Evolutionary conservation across 1,140 invertebrate species (phyloP).

Genomic region (Magallana gigas): DNA sequence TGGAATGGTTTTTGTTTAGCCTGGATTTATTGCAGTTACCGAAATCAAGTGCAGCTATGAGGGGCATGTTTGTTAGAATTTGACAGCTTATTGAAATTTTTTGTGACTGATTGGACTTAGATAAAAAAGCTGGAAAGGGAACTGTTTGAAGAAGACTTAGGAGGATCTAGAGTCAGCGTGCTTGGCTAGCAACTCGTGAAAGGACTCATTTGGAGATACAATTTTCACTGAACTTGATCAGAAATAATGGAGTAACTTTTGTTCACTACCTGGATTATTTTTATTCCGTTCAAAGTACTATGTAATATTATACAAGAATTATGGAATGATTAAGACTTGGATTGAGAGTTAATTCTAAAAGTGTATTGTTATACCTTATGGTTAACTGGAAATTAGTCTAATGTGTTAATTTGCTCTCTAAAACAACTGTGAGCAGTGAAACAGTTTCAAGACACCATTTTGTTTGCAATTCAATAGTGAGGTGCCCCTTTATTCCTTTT

Average conservation of each 20-base stretch:
- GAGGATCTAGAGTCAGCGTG: neutral
- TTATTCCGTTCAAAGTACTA: neutral
- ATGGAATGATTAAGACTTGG: neutral
- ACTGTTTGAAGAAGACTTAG: slow-evolving; percentile 9
- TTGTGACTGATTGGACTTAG: neutral
- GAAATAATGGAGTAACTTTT: neutral
- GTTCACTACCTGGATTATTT: neutral
- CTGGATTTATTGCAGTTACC: neutral
- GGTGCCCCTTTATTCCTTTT: neutral
- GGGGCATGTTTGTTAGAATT: neutral
- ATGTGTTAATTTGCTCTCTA: neutral
- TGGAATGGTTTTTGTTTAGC: neutral
- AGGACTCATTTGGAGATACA: neutral
- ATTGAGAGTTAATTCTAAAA: neutral
- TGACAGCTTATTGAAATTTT: slow-evolving; percentile 5
- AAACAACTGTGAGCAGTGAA: no score
- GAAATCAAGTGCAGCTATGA: slow-evolving; percentile 14
- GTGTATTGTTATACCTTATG: neutral
- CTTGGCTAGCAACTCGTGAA: neutral
- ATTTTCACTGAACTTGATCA: neutral
- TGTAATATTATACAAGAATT: neutral
- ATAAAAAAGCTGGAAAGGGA: neutral
- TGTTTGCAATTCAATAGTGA: neutral
- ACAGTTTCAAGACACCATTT: neutral
- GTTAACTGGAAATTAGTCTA: neutral